Conservation (phyloP, 1,140 invertebrate species). For the Musca vetustissima region DNA sequence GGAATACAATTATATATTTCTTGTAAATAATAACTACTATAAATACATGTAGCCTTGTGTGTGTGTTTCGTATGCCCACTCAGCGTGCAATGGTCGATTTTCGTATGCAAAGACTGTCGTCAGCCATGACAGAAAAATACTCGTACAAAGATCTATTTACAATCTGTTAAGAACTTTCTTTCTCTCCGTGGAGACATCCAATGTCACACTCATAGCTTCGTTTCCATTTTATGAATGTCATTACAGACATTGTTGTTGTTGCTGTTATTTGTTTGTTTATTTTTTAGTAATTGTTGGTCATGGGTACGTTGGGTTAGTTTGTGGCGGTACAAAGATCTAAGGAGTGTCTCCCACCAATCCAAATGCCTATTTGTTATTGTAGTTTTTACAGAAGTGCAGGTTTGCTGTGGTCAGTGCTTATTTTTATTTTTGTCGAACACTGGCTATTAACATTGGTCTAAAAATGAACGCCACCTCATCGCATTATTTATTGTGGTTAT, state of each 20-base stretch:
- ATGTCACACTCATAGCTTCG: too few relatives aligned
- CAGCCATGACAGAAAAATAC: background rate
- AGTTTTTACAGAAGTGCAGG: too few relatives aligned
- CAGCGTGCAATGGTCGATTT: background rate
- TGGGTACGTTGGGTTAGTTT: background rate
- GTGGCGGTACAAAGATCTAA: constrained; percentile 24
- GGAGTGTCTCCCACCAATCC: background rate
- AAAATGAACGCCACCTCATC: constrained; percentile 14
- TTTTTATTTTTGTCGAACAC: background rate
- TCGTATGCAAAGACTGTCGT: constrained; percentile 2
- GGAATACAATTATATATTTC: too few relatives aligned
- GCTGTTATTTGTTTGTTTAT: too few relatives aligned
- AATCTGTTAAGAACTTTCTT: constrained; percentile 22
- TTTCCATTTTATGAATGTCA: too few relatives aligned
- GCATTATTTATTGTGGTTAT: too few relatives aligned
- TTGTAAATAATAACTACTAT: too few relatives aligned
- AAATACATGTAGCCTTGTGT: too few relatives aligned
- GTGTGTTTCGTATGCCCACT: background rate
- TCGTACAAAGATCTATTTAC: constrained; percentile 1
- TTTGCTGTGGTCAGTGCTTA: too few relatives aligned
- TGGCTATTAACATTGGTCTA: background rate
- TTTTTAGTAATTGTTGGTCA: too few relatives aligned
- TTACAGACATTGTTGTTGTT: too few relatives aligned
- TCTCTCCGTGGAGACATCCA: background rate
- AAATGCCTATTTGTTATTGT: too few relatives aligned